Conservation (phyloP, 2,797 vertebrate genomes). For the Xenops minutus region DNA sequence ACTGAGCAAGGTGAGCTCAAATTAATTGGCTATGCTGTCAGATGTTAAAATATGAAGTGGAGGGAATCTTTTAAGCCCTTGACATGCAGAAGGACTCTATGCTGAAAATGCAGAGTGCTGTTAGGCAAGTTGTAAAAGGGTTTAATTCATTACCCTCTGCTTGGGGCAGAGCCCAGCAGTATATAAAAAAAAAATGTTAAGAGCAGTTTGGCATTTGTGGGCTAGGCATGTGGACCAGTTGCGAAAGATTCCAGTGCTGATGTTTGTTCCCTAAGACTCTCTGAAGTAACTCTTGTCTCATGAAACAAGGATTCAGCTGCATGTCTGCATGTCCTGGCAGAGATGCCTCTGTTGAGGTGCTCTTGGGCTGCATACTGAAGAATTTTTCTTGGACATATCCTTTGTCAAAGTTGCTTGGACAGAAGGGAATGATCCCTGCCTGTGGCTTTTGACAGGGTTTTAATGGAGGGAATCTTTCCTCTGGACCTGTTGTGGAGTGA, state of each 20-base stretch:
- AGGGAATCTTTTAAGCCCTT: neutral
- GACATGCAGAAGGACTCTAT: neutral
- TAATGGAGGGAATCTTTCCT: neutral
- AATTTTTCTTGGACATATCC: neutral
- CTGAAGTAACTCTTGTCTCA: neutral
- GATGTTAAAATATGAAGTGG: neutral
- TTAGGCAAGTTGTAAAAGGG: neutral
- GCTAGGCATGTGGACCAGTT: neutral
- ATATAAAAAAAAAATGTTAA: neutral
- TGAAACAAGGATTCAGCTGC: neutral
- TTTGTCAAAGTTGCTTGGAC: neutral
- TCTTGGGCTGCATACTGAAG: neutral
- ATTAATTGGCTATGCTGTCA: neutral
- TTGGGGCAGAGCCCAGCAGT: neutral
- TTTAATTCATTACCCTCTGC: neutral
- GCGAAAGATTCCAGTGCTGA: constrained; percentile 9
- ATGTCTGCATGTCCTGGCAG: neutral
- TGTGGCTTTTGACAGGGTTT: neutral
- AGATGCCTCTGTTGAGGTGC: neutral
- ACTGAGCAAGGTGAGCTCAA: neutral
- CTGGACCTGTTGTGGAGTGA: neutral
- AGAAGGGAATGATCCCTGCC: neutral
- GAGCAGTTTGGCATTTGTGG: neutral
- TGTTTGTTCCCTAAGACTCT: neutral
- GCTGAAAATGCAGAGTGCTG: neutral